Percentiles rank a stretch among this genome's conserved stretches.
Conservation (phyloP, 2,888 invertebrate species). For the Loripinus fragilis region DNA sequence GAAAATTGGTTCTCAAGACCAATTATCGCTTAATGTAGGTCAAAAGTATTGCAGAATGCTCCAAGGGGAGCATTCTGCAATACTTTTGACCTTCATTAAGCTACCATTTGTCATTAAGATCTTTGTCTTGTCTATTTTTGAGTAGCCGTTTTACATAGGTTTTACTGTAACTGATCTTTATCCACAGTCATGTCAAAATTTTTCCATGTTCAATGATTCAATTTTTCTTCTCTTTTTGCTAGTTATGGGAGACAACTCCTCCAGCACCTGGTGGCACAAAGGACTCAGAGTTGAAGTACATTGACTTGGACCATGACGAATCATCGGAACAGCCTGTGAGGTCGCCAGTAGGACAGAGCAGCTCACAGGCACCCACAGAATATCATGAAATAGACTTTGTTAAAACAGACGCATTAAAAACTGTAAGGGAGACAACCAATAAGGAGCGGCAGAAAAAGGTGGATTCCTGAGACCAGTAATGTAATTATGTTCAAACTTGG, state of each 20-base stretch:
- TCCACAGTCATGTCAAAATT: too few species aligned
- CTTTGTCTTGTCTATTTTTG: too few species aligned
- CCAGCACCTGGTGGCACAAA: slow-evolving; percentile 65
- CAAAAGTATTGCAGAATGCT: too few species aligned
- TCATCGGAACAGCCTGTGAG: slow-evolving; percentile 53
- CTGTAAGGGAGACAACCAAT: slow-evolving; percentile 79
- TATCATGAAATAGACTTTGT: slow-evolving; percentile 97
- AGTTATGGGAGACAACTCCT: slow-evolving; percentile 66
- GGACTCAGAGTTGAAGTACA: slow-evolving; percentile 88
- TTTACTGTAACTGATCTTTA: too few species aligned
- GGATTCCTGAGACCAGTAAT: neutral
- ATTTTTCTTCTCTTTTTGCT: slow-evolving; percentile 12
- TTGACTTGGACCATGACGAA: slow-evolving; percentile 92
- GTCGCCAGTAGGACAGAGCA: slow-evolving; percentile 50
- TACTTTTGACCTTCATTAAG: too few species aligned
- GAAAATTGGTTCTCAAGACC: too few species aligned
- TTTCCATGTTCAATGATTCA: too few species aligned
- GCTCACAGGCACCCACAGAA: slow-evolving; percentile 85
- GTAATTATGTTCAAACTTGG: too few species aligned
- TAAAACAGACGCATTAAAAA: slow-evolving; percentile 96
- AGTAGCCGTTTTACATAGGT: too few species aligned
- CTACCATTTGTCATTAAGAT: too few species aligned
- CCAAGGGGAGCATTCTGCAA: too few species aligned
- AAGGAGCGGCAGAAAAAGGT: slow-evolving; percentile 37
- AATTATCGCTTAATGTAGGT: too few species aligned